Evolutionary conservation across 2,113 vertebrate species (phyloP), one percentile per base, ranked within the genome.

Genomic region (Ammospiza nelsoni): DNA sequence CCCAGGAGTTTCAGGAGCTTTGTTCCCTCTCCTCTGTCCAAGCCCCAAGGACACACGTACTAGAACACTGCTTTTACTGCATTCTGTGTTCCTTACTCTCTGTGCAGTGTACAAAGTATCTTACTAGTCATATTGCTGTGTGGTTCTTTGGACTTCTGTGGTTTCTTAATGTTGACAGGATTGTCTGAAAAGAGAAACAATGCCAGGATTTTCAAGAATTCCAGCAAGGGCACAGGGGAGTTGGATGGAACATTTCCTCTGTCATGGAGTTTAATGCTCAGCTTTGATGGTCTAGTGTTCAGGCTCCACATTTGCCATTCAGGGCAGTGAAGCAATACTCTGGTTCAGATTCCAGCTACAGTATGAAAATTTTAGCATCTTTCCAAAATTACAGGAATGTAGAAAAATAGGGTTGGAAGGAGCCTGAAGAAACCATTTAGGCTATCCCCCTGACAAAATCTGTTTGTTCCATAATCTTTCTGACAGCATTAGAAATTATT

Each of bases 141-240:
- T 33, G 43, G 41, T 80, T 94, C 85, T 92, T 85, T 33, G 61
- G 48, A 67, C 63, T 89, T 88, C 12, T 77, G 88, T 55, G 51
- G 43, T 90, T 95, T 93, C 59, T 72, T 74, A 31, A 39, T 71
- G 28, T 83, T 84, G 93, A 90, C 16, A 67, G 43, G 27, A 85
- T 74, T 77, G 48, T 74, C 55, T 83, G 57, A 84, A 59, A 77
- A 63, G 68, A 24, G 48, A 86, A 80, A 57, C 48, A 87, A 44
- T 59, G 69, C 75, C 73, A 92, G 73, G 80, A 89, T 95, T 95
- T 96, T 94, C 72, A 93, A 95, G 89, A 95, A 93, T 93, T 92
- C 55, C 51, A 84, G 8, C 15, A 27, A 68, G 52, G 39, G 74
- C 27, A 5, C 72, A 59, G 28, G 61, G 57, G 76, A 92, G 19